Evolutionary conservation across 1,140 invertebrate genomes (phyloP).

Genomic region (Lucilia cuprina): DNA sequence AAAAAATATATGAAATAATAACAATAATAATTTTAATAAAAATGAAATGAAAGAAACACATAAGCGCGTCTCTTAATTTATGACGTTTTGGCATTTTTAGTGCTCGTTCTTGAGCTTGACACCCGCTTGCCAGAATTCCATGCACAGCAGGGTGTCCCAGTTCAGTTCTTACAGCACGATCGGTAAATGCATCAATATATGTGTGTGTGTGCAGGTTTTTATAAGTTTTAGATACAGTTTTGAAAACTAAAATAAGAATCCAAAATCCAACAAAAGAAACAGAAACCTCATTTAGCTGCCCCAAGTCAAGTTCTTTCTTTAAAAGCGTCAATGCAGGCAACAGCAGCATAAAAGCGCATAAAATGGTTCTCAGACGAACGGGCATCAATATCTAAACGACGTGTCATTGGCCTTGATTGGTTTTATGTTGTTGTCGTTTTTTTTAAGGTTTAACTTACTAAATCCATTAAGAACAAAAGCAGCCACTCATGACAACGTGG

Average conservation of each 20-base stretch:
- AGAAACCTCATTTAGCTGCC: constrained; percentile 7
- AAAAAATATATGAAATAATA: constrained; percentile 1
- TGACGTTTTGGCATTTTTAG: constrained; percentile 35
- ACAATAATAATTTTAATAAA: constrained; percentile 17
- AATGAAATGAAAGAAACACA: constrained; percentile 2
- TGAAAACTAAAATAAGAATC: not conserved
- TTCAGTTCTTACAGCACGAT: not conserved
- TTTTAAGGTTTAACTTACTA: constrained; percentile 21
- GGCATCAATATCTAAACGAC: constrained; percentile 29
- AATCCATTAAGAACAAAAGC: not conserved
- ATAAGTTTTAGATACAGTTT: not conserved
- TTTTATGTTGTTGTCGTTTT: not conserved
- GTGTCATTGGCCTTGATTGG: constrained; percentile 36
- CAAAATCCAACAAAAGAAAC: not conserved
- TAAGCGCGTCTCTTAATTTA: constrained; percentile 28
- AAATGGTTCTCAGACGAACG: not conserved
- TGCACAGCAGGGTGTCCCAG: constrained; percentile 34
- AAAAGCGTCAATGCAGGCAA: not conserved
- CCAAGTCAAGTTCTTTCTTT: not conserved
- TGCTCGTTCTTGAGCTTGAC: constrained; percentile 22
- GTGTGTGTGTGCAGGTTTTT: not conserved
- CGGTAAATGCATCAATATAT: too few species aligned
- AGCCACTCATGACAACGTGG: not conserved
- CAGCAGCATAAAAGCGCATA: not conserved
- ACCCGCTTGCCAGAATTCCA: constrained; percentile 36